phyloP scores from a whole-genome alignment of 2,888 invertebrate genomes.

The Penaeus monodon region DNA sequence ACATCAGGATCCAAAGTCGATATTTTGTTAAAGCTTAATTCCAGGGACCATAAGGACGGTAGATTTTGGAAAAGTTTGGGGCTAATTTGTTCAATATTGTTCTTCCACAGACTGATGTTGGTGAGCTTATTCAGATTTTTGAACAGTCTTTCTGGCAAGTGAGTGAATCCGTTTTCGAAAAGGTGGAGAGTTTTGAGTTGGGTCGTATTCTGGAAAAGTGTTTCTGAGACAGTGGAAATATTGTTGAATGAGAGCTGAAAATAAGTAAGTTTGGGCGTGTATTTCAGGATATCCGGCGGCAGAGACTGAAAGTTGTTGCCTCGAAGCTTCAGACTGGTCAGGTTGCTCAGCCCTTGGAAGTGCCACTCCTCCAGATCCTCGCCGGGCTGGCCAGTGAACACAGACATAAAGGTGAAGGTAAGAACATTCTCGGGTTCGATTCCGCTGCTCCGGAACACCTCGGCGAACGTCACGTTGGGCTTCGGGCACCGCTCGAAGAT shows the following conservation, averaged over 20 bases:
- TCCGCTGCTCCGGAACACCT: neutral
- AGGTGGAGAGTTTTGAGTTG: constrained; percentile 16
- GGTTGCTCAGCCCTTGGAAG: constrained; percentile 3
- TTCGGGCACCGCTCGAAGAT: neutral
- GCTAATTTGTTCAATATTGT: neutral
- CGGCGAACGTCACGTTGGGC: neutral
- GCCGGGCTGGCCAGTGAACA: neutral
- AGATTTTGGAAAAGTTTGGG: too few relatives aligned
- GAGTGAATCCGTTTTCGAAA: constrained; percentile 13
- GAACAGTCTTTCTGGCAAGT: constrained; percentile 25
- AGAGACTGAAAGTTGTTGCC: neutral
- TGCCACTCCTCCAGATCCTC: constrained; percentile 14
- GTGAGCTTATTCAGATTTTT: constrained; percentile 2
- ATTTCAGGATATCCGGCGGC: constrained; percentile 2
- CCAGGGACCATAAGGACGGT: too few relatives aligned
- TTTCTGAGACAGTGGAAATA: constrained; percentile 25
- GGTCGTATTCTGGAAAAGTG: constrained; percentile 11
- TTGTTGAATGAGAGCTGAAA: constrained; percentile 3
- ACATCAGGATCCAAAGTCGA: too few relatives aligned
- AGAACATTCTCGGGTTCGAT: constrained; percentile 5
- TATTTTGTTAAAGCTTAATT: too few relatives aligned
- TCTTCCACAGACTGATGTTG: constrained; percentile 17
- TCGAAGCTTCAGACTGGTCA: neutral
- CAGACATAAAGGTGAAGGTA: neutral
- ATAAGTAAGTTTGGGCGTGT: constrained; percentile 11